Base-by-base conservation (phyloP, 2,888 invertebrate genomes). In the Philaethria dido region DNA sequence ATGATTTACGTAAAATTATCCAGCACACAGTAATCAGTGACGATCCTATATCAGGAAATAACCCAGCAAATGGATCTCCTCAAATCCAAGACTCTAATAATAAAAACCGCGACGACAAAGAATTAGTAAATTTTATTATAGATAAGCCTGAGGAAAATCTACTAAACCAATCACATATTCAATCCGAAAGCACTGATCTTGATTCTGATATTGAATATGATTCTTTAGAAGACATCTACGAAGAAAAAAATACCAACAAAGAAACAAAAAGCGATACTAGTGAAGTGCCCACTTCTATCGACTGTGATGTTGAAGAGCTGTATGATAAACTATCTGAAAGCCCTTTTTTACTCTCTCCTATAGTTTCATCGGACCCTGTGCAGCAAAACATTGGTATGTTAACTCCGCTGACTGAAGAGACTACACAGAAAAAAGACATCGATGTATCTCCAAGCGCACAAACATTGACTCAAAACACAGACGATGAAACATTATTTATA, bases 321-420 rank as follows among this genome's bases (percentile, higher is more conserved):
- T 89, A 89, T 65, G 78, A 73, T n/a, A 89, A 85, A 72, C 69
- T 78, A 20, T 78, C 83, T 9, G 62, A 59, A 39, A 73, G 65
- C 44, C 61, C 67, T 16, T 50, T 54, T 14, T 62, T 62, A 18
- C 20, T 55, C 9, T 55, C 55, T 20, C 63, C 63, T 22, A 52
- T 50, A 44, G 20, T 39, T 16, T 50, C 63, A 8, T 54, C 68
- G 18, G 80, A 82, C 5, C 72, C 76, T 11, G 77, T 77, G 0
- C 73, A 75, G n/a, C 77, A 71, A 55, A 80, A 76, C 22, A 73
- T 82, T 65, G 78, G 77, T 47, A 73, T 80, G 9, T 75, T 92
- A 22, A 86, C 91, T 5, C 88, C 92, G n/a, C 73, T 92, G 3
- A 84, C 87, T 16, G 92, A 92, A 76, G 92, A 92, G 72, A 83